These are phyloP conservation scores for Oenanthe melanoleuca DNA, from an alignment of 2,113 vertebrate species.

Conservation along the genomic window DNA sequence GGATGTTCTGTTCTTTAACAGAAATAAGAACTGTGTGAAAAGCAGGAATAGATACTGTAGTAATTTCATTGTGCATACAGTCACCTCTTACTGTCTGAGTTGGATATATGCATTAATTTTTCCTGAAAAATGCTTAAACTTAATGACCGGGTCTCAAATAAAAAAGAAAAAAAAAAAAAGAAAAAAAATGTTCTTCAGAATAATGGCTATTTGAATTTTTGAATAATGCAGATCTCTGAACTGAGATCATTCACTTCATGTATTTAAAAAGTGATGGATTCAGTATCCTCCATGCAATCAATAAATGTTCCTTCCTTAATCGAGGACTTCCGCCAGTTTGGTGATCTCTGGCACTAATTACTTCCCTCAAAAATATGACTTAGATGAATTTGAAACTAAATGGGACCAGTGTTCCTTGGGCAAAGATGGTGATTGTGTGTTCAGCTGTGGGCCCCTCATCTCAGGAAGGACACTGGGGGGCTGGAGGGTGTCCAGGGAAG, in stretches of 20 bases:
- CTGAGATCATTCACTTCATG: background rate
- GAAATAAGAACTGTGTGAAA: background rate
- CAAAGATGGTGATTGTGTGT: background rate
- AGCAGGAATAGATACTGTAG: background rate
- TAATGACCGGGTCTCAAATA: background rate
- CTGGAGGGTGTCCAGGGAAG: background rate
- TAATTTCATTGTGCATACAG: background rate
- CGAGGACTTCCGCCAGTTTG: background rate
- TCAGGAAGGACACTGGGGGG: background rate
- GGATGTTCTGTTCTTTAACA: background rate
- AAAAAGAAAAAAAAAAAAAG: background rate
- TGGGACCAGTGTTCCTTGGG: background rate
- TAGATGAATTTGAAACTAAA: background rate
- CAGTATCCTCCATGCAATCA: background rate
- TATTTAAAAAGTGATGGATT: slow-evolving; percentile 8
- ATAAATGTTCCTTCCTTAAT: background rate
- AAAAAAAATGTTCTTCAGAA: background rate
- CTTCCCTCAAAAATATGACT: background rate
- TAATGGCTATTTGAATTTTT: background rate
- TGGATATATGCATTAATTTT: background rate
- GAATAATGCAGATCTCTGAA: background rate
- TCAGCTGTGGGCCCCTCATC: background rate
- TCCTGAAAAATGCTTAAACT: background rate
- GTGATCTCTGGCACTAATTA: background rate
- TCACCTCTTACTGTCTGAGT: background rate